Base-by-base conservation (phyloP, 2,113 vertebrate species). In the Nycticebus coucang region DNA sequence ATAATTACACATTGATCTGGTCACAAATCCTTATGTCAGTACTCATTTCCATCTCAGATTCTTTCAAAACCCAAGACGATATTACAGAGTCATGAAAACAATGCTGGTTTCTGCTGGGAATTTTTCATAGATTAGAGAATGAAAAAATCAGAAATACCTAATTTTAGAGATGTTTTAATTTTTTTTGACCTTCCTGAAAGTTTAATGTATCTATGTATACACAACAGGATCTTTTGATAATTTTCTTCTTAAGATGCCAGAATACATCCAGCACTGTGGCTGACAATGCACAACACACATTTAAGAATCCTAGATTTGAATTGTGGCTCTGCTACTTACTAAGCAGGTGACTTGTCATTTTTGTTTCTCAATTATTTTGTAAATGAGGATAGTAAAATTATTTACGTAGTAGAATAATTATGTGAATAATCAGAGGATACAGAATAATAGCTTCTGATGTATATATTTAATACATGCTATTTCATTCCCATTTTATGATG, bases 1-100 rank as follows among this genome's bases (percentile, higher is more conserved):
- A 94, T 91, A 97, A 96, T 95, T 95, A 87, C 79, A 93, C 71
- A 80, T 87, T 93, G 93, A 96, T 96, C 89, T 95, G 83, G 62
- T 87, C 89, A 60, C 77, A 95, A 77, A 96, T 97, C 81, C 83
- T 93, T 87, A 80, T 87, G 81, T 96, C 91, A 91, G 69, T 80
- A 59, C n/a, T 83, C 33, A 95, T 6, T 97, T 97, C 80, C 66
- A 94, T 66, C 60, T 96, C 72, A 96, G 88, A 95, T 77, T 84
- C 66, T 10, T 69, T 81, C 84, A 59, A 89, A 97, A 15, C 21
- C 28, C 74, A 45, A 18, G 83, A 62, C 35, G 94, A 24, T 55
- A 81, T 24, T 37, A 24, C 30, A 87, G n/a, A 85, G 2, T 93
- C 90, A 80, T 72, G 18, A 93, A 89, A 62, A 72, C 60, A 69